A percentile compares a stretch with the other conserved stretches of the same genome.
Evolutionary conservation across 30 jellyfish, hydroid and myxozoan species (phyloP).

Genomic region (Pelagia noctiluca): DNA sequence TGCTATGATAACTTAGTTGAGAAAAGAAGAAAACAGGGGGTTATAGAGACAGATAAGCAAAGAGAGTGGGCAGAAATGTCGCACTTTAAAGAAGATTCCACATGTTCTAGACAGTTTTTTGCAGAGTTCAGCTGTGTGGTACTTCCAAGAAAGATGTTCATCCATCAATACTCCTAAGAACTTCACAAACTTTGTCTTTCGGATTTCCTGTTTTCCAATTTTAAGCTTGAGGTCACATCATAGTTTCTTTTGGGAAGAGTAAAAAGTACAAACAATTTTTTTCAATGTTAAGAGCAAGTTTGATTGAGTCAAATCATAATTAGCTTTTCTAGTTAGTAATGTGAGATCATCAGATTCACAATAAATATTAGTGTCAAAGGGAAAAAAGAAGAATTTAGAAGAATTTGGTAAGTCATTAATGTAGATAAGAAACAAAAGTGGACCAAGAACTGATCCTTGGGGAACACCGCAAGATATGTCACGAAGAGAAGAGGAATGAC

Average conservation of each 20-base stretch:
- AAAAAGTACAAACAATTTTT: background rate
- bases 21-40: slow-evolving; percentile 1
- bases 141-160: no score
- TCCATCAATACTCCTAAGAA: no score
- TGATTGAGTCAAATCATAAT: background rate
- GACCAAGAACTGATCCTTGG: no score
- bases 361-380: slow-evolving; percentile 52
- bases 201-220: no score
- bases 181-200: no score
- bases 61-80: slow-evolving; percentile 18
- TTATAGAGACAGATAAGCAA: slow-evolving; percentile 6
- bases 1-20: background rate
- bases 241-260: background rate
- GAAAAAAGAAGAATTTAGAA: slow-evolving; percentile 18
- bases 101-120: slow-evolving; percentile 19
- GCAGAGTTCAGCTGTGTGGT: no score
- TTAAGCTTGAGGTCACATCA: no score
- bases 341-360: no score
- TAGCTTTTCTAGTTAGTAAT: background rate
- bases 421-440: no score
- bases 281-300: slow-evolving; percentile 14
- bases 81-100: slow-evolving; percentile 15
- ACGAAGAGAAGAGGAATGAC: no score
- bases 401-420: no score
- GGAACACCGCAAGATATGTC: no score